These are phyloP conservation scores for Patella caerulea DNA, from an alignment of 2,888 invertebrate species.

Conservation along the genomic window DNA sequence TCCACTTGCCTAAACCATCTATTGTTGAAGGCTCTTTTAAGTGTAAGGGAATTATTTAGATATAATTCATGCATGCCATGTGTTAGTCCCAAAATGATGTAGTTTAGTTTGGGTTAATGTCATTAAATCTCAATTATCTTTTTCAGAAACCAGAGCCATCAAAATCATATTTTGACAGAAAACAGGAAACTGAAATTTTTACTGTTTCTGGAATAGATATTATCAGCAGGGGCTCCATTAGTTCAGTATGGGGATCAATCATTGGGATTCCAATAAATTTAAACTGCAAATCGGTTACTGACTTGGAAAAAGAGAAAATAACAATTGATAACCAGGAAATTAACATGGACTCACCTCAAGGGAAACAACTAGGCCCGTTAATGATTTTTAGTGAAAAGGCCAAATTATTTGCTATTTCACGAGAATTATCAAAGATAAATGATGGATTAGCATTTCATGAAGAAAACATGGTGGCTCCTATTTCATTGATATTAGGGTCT, in stretches of 20 bases:
- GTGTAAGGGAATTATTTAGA: not conserved
- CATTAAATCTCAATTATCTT: not conserved
- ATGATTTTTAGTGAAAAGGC: constrained; percentile 84
- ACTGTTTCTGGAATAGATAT: constrained; percentile 82
- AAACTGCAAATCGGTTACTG: constrained; percentile 75
- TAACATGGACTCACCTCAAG: constrained; percentile 79
- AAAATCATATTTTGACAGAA: constrained; percentile 27
- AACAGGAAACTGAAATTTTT: constrained; percentile 74
- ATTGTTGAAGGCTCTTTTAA: not conserved
- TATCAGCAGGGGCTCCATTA: constrained; percentile 78
- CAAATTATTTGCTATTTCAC: constrained; percentile 85
- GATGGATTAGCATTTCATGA: constrained; percentile 75
- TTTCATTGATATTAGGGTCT: constrained; percentile 60
- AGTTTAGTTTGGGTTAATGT: no score
- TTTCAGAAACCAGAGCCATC: constrained; percentile 32
- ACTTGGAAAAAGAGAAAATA: constrained; percentile 77
- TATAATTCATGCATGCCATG: not conserved
- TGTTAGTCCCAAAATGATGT: no score
- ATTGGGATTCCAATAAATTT: constrained; percentile 85
- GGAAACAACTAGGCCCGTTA: constrained; percentile 78
- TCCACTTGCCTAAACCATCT: no score
- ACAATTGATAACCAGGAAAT: constrained; percentile 74
- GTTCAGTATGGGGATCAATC: constrained; percentile 76
- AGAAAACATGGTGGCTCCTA: constrained; percentile 75
- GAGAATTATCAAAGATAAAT: constrained; percentile 79